Base-by-base conservation (phyloP, 2,888 invertebrate species). In the Apamea sordens region DNA sequence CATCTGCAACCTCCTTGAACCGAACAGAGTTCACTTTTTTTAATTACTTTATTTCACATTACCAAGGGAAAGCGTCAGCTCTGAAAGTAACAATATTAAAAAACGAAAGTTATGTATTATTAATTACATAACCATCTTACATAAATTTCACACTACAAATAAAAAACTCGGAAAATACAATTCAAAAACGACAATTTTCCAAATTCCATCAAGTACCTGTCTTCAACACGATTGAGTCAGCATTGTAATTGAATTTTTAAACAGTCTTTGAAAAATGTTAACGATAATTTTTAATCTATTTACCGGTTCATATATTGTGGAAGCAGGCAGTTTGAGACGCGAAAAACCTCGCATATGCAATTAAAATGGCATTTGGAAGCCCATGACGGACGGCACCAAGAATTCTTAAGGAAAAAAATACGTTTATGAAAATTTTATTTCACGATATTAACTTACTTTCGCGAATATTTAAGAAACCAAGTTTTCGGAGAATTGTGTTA, bases 251-350 rank as follows among this genome's bases (percentile, higher is more conserved):
- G 18, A 15, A 7, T 70, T 68, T 72, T 85, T 56, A 69, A 76
- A 77, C 67, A 44, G 28, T 69, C 59, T 75, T 78, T 73, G 72
- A 78, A 75, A 74, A 56, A 68, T 65, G 24, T 75, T 76, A 74
- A 87, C 76, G 76, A 80, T 85, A 78, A 84, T 86, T 84, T 78
- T 84, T 79, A 76, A 85, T 86, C 84, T 83, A 84, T 83, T 79
- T 83, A 68, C 56, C 15, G 28, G 56, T 64, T 76, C 11, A 61
- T 76, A 64, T 41, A 70, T 76, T 79, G n/a, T 76, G n/a, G 21
- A n/a, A 21, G 61, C 24, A 61, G 61, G 28, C 61, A 64, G 44
- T 76, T 79, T 76, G 59, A 53, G 67, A 71, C 53, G n/a, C 24
- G 63, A 76, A 85, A 64, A 85, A 76, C 76, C 50, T 71, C 24